These are phyloP conservation scores for Eupithecia vulgata DNA, from an alignment of 2,888 invertebrate genomes.

Conservation along the genomic window DNA sequence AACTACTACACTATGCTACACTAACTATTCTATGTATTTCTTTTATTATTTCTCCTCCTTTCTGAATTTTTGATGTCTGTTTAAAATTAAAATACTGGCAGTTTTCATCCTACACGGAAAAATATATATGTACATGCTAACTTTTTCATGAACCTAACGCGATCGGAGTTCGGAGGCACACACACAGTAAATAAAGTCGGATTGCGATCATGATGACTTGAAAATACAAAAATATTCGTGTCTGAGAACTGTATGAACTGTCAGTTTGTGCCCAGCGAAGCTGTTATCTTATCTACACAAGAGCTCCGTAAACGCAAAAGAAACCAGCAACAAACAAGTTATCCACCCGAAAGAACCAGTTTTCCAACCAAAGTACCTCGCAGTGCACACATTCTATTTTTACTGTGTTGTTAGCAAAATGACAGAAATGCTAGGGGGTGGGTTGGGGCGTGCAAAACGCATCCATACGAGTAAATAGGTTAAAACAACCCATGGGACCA, in stretches of 20 bases:
- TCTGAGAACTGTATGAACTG: not conserved
- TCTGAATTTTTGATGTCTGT: too few relatives aligned
- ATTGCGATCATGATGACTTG: too few relatives aligned
- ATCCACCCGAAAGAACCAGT: not conserved
- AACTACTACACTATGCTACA: too few relatives aligned
- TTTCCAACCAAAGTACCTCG: not conserved
- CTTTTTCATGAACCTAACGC: too few relatives aligned
- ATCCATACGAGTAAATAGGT: conserved; percentile 41
- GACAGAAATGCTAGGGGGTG: conserved; percentile 29
- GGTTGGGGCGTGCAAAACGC: conserved; percentile 36
- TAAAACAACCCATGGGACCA: conserved; percentile 38
- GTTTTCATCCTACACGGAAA: too few relatives aligned
- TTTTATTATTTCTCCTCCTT: too few relatives aligned
- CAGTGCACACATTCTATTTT: conserved; percentile 16
- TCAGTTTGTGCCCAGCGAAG: not conserved
- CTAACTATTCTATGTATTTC: too few relatives aligned
- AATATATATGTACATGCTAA: too few relatives aligned
- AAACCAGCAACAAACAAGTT: not conserved
- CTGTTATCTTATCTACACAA: not conserved
- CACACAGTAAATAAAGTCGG: too few relatives aligned
- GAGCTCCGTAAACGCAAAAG: not conserved
- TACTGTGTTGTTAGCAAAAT: conserved; percentile 25
- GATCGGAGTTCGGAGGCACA: too few relatives aligned
- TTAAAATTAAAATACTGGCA: too few relatives aligned
- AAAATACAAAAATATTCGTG: not conserved